These are phyloP conservation scores for Netelia fuscicornis DNA, from an alignment of 2,888 invertebrate species.

Conservation along the genomic window DNA sequence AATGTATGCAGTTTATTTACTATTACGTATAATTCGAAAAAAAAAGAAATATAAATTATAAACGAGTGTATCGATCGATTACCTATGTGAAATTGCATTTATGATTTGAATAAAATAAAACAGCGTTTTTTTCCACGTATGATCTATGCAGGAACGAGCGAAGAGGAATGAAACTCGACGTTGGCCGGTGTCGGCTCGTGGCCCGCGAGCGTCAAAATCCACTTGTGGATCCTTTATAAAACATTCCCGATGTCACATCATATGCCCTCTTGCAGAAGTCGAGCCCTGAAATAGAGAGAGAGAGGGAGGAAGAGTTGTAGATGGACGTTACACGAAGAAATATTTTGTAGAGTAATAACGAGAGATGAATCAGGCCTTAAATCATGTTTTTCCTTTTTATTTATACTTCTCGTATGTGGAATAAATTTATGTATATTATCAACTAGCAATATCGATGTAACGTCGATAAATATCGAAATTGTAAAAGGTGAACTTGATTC, in stretches of 20 bases:
- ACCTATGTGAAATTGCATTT: not conserved
- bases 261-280: not conserved
- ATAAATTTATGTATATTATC: conserved; percentile 19
- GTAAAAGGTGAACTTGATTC: no score
- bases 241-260: conserved; percentile 40
- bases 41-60: conserved; percentile 11
- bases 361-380: no score
- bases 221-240: conserved; percentile 52
- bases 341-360: no score
- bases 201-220: conserved; percentile 50
- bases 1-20: not conserved
- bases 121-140: not conserved
- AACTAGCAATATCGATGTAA: conserved; percentile 16
- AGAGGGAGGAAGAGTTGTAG: no score
- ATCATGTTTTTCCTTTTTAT: not conserved
- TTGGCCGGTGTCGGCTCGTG: conserved; percentile 3
- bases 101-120: not conserved
- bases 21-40: not conserved
- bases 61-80: not conserved
- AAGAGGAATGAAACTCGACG: conserved; percentile 24
- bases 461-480: conserved; percentile 13
- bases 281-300: not conserved
- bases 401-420: conserved; percentile 23
- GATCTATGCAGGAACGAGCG: not conserved
- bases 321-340: no score